These are phyloP conservation scores for Vanessa tameamea DNA, from an alignment of 1,140 invertebrate genomes.

Conservation along the genomic window DNA sequence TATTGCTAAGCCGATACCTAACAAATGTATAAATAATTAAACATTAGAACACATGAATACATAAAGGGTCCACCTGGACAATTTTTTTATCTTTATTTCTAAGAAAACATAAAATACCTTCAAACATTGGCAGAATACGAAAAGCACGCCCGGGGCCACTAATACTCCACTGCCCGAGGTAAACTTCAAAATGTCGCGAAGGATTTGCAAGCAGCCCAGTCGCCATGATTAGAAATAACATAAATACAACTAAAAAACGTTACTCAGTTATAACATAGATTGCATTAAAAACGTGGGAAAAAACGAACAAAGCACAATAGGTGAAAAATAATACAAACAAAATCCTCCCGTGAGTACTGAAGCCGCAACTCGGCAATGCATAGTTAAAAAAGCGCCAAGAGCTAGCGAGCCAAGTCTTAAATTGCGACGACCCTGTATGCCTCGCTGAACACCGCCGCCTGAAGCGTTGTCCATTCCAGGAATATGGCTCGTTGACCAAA, in stretches of 20 bases:
- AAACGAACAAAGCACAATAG: neutral
- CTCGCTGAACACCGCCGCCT: conserved; percentile 37
- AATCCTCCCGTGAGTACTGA: conserved; percentile 63
- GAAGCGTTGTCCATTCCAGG: conserved; percentile 61
- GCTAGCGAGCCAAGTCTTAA: conserved; percentile 56
- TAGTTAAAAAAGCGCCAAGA: conserved; percentile 54
- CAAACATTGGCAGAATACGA: conserved; percentile 65
- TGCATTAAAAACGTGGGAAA: no score
- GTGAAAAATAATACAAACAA: conserved; percentile 46
- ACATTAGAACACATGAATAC: neutral
- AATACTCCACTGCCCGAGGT: conserved; percentile 75
- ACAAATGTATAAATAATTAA: neutral
- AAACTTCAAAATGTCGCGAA: conserved; percentile 71
- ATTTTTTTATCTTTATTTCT: neutral
- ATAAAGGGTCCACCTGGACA: neutral
- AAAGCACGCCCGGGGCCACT: conserved; percentile 73
- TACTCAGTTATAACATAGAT: no score
- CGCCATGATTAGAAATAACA: conserved; percentile 53
- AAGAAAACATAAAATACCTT: conserved; percentile 51
- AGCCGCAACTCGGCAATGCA: conserved; percentile 62
- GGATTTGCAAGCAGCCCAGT: conserved; percentile 62
- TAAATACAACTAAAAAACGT: conserved; percentile 58
- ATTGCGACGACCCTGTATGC: conserved; percentile 52
- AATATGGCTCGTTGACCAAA: conserved; percentile 68
- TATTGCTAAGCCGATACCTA: conserved; percentile 70